Conservation (phyloP, 2,113 vertebrate genomes). For the Cacatua alba region DNA sequence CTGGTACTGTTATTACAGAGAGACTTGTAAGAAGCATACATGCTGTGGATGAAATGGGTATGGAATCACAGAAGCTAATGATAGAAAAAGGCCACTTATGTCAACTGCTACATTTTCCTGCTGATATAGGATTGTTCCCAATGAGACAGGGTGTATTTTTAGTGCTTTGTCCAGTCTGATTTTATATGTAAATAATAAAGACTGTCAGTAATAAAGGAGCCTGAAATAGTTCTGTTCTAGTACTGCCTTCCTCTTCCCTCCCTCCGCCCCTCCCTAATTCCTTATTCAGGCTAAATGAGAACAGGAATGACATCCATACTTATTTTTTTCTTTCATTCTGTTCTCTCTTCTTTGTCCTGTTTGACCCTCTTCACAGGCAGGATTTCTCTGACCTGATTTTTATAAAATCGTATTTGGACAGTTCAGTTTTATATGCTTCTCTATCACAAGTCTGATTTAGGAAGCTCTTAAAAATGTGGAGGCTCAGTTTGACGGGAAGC, state of each 20-base stretch:
- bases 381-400: slow-evolving; percentile 55
- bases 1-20: slow-evolving; percentile 58
- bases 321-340: not conserved
- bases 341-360: not conserved
- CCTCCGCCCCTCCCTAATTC: not conserved
- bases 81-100: slow-evolving; percentile 61
- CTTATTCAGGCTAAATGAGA: slow-evolving; percentile 49
- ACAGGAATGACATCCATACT: not conserved
- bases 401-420: not conserved
- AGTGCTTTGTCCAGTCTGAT: slow-evolving; percentile 51
- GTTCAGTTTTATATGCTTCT: not conserved
- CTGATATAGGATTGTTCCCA: slow-evolving; percentile 29
- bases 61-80: slow-evolving; percentile 55
- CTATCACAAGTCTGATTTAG: not conserved
- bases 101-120: slow-evolving; percentile 39
- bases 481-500: not conserved
- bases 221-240: slow-evolving; percentile 47
- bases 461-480: not conserved
- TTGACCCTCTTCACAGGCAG: slow-evolving; percentile 7
- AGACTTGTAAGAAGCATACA: slow-evolving; percentile 49
- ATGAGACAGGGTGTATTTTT: slow-evolving; percentile 13
- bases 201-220: slow-evolving; percentile 4
- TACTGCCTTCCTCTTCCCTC: slow-evolving; percentile 2
- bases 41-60: slow-evolving; percentile 55
- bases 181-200: slow-evolving; percentile 63